These are phyloP conservation scores for Acheta domesticus DNA, from an alignment of 2,888 invertebrate genomes.

Conservation along the genomic window DNA sequence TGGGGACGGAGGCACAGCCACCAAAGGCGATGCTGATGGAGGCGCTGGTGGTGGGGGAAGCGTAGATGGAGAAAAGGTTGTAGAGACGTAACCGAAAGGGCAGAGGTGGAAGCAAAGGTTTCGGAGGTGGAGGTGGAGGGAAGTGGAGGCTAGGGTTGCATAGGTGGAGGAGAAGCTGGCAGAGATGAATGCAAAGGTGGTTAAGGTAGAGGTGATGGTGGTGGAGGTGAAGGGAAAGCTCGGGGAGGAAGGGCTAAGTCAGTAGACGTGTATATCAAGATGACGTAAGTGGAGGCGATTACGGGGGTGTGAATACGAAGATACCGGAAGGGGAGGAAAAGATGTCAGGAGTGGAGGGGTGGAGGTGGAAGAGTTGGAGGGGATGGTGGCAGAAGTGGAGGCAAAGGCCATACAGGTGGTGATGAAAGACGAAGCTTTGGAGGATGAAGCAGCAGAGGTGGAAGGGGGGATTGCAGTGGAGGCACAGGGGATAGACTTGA, in stretches of 20 bases:
- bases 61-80: too few species aligned
- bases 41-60: too few species aligned
- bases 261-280: background rate
- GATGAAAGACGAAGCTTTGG: background rate
- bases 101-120: too few species aligned
- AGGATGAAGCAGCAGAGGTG: background rate
- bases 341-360: background rate
- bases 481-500: background rate
- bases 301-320: background rate
- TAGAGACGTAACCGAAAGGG: too few species aligned
- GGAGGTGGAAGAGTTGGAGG: background rate
- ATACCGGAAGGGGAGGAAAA: background rate
- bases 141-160: too few species aligned
- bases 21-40: too few species aligned
- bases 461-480: background rate
- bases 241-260: background rate
- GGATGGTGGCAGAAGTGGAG: background rate
- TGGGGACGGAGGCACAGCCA: too few species aligned
- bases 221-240: too few species aligned
- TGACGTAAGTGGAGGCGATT: background rate
- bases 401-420: background rate
- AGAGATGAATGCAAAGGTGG: too few species aligned
- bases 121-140: too few species aligned
- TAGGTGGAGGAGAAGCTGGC: too few species aligned
- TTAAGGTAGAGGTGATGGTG: too few species aligned